phyloP scores from a whole-genome alignment of 53 echinoderm and acorn worm genomes.

The Hippasteria phrygiana region DNA sequence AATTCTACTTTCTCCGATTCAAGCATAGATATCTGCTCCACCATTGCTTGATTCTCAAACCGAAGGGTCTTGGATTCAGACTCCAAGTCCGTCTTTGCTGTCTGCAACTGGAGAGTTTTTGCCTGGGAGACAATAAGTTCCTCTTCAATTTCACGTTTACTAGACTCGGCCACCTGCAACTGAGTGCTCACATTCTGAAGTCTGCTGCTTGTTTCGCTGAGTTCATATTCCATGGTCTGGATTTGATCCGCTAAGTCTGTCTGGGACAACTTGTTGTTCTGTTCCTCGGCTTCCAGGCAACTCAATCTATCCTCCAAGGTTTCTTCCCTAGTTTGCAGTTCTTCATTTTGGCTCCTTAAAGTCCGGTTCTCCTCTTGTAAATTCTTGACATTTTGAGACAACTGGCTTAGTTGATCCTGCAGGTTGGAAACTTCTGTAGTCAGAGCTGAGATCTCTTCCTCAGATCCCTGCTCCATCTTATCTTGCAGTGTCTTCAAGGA shows the following conservation, averaged over 20 bases:
- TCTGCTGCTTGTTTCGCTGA: background rate
- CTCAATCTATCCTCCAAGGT: background rate
- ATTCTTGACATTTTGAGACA: background rate
- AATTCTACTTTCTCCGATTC: background rate
- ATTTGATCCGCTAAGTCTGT: conserved; percentile 20
- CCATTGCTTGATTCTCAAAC: conserved; percentile 33
- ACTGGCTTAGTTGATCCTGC: conserved; percentile 36
- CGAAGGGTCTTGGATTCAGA: conserved; percentile 17
- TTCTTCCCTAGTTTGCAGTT: conserved; percentile 13
- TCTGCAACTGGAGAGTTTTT: conserved; percentile 25
- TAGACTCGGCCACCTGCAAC: conserved; percentile 1
- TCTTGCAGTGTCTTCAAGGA: conserved; percentile 38
- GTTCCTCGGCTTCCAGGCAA: conserved; percentile 28
- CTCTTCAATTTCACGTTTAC: conserved; percentile 13
- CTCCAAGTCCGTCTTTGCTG: conserved; percentile 36
- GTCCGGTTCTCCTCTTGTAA: conserved; percentile 15
- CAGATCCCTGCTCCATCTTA: conserved; percentile 37
- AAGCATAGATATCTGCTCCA: conserved; percentile 11
- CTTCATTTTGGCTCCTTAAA: conserved; percentile 25
- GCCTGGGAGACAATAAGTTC: background rate
- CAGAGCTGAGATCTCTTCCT: conserved; percentile 71
- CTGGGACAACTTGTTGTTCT: conserved; percentile 1
- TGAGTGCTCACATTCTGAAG: background rate
- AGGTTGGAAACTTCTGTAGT: conserved; percentile 56
- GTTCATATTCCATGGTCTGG: conserved; percentile 26